These are phyloP conservation scores for Apeltes quadracus DNA, from an alignment of 2,113 vertebrate genomes.

Conservation along the genomic window DNA sequence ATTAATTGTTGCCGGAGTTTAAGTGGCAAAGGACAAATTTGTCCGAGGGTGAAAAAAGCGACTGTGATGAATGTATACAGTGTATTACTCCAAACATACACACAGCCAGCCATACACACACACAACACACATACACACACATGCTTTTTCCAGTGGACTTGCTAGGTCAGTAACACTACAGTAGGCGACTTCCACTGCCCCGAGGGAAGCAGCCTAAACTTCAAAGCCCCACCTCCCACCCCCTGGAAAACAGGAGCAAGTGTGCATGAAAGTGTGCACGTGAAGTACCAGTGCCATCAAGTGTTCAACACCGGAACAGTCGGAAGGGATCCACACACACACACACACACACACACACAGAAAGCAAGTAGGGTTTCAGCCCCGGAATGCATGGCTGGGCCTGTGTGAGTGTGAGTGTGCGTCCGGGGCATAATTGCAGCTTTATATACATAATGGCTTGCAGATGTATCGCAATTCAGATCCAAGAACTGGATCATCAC, in stretches of 20 bases:
- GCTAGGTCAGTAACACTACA: constrained; percentile 66
- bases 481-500: constrained; percentile 55
- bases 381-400: constrained; percentile 8
- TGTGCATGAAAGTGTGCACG: constrained; percentile 55
- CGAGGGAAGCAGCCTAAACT: constrained; percentile 66
- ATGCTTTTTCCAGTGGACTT: constrained; percentile 60
- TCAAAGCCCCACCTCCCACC: constrained; percentile 60
- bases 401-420: constrained; percentile 12
- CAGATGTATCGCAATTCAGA: constrained; percentile 62
- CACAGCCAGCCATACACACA: background rate
- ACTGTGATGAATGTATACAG: constrained; percentile 64
- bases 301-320: constrained; percentile 49
- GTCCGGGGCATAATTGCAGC: constrained; percentile 32
- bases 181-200: constrained; percentile 75
- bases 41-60: constrained; percentile 13
- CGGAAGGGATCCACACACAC: background rate
- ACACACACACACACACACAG: constrained; percentile 1
- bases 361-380: constrained; percentile 15
- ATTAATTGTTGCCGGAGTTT: constrained; percentile 29
- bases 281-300: constrained; percentile 69
- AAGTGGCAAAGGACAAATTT: constrained; percentile 36
- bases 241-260: constrained; percentile 58
- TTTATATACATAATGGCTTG: constrained; percentile 59
- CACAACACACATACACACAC: constrained; percentile 40
- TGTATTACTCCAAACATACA: constrained; percentile 42